These are phyloP conservation scores for Hemicrepidius hirtus DNA, from an alignment of 2,888 invertebrate species.

Conservation along the genomic window DNA sequence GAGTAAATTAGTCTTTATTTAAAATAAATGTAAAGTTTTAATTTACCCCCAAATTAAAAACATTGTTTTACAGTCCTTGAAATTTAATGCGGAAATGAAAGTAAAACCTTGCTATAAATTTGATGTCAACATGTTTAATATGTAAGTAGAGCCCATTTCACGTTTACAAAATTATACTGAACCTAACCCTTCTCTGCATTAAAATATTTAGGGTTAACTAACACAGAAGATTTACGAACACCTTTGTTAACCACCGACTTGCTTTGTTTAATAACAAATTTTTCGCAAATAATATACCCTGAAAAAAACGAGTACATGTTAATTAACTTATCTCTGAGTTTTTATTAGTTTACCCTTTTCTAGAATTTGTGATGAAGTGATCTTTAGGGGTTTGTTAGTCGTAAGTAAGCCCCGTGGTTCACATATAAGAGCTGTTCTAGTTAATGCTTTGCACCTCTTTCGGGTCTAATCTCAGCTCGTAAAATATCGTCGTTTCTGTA, in stretches of 20 bases:
- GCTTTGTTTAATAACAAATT: slow-evolving; percentile 1
- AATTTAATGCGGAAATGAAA: slow-evolving; percentile 17
- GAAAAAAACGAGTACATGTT: background rate
- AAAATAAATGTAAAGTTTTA: too few relatives aligned
- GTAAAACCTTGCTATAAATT: slow-evolving; percentile 21
- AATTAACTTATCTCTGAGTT: too few relatives aligned
- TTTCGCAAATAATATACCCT: too few relatives aligned
- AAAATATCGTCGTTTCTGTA: slow-evolving; percentile 24
- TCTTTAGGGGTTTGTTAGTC: slow-evolving; percentile 26
- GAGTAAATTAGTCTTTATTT: too few relatives aligned
- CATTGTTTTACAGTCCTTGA: slow-evolving; percentile 3
- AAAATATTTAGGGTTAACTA: slow-evolving; percentile 26
- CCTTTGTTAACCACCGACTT: slow-evolving; percentile 2
- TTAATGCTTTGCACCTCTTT: slow-evolving; percentile 29
- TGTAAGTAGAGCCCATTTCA: slow-evolving; percentile 20
- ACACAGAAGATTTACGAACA: slow-evolving; percentile 20
- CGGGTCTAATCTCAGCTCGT: slow-evolving; percentile 33
- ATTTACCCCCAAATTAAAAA: background rate
- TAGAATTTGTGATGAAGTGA: slow-evolving; percentile 19
- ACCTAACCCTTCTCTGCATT: slow-evolving; percentile 22
- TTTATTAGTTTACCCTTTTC: slow-evolving; percentile 19
- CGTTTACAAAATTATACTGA: slow-evolving; percentile 23
- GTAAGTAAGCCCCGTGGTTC: slow-evolving; percentile 19
- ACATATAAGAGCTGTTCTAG: slow-evolving; percentile 24
- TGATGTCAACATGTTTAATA: slow-evolving; percentile 19